Percentiles rank a stretch among this genome's conserved stretches.
Conservation (phyloP, 2,797 vertebrate species). For the Centropyge bicolor region DNA sequence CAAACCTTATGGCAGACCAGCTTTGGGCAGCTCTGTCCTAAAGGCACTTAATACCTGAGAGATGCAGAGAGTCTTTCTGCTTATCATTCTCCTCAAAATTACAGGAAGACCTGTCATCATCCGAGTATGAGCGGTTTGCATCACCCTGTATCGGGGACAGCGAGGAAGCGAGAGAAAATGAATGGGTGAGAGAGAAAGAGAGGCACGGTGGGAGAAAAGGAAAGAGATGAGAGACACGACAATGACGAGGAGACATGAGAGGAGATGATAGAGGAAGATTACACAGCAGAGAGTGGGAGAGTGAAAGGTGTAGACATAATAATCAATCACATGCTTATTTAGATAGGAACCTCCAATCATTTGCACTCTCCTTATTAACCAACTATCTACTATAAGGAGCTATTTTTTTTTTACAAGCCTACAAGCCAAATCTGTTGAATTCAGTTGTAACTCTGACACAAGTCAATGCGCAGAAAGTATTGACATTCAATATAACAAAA, state of each 20-base stretch:
- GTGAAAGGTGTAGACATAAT: conserved; percentile 21
- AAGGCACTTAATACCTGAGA: conserved; percentile 86
- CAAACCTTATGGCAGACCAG: no score
- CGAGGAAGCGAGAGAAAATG: conserved; percentile 4
- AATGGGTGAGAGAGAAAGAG: conserved; percentile 5
- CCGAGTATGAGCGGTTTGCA: conserved; percentile 96
- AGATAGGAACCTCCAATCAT: not conserved
- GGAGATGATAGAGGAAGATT: not conserved
- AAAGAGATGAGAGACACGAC: no score
- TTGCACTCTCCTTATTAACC: not conserved
- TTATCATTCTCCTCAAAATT: conserved; percentile 94
- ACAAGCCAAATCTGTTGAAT: not conserved
- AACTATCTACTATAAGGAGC: not conserved
- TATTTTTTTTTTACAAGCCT: not conserved
- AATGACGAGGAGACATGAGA: not conserved
- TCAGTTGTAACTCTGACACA: not conserved
- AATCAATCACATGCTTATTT: conserved; percentile 32
- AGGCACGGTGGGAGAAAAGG: not conserved
- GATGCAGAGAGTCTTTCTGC: conserved; percentile 89
- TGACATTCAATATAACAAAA: not conserved
- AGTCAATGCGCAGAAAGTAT: not conserved
- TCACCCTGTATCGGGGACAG: conserved; percentile 88
- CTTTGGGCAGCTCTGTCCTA: not conserved
- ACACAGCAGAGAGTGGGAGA: not conserved
- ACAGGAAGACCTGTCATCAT: conserved; percentile 95